These are phyloP conservation scores for Scolopax bukidnonensis DNA, from an alignment of 2,797 vertebrate genomes.

Conservation along the genomic window DNA sequence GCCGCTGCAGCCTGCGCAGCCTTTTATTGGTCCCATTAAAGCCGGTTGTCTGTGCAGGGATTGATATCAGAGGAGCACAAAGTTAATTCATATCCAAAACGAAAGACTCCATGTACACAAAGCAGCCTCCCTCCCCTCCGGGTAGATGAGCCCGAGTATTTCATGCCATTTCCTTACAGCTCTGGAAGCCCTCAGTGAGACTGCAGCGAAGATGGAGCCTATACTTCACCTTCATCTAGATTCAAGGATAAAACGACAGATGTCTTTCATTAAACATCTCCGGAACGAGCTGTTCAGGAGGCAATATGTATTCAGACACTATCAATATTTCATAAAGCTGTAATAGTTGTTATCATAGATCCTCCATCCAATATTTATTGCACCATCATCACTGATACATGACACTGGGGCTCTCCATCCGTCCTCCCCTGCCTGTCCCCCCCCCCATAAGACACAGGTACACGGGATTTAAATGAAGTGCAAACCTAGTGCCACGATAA, in stretches of 20 bases:
- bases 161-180: background rate
- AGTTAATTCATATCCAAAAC: constrained; percentile 13
- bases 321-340: constrained; percentile 74
- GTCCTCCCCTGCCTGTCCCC: background rate
- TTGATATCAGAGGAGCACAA: background rate
- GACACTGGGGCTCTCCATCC: background rate
- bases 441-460: background rate
- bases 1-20: background rate
- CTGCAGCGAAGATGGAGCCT: background rate
- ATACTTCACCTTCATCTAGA: constrained; percentile 19
- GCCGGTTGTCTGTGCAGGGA: background rate
- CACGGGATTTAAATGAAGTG: background rate
- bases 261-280: constrained; percentile 76
- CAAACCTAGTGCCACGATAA: background rate
- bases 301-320: constrained; percentile 68
- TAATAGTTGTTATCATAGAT: constrained; percentile 75
- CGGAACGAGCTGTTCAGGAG: constrained; percentile 66
- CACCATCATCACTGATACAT: constrained; percentile 38
- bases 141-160: background rate
- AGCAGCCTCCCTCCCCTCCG: background rate
- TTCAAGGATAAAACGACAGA: constrained; percentile 65
- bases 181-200: background rate
- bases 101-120: background rate
- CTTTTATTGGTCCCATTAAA: background rate
- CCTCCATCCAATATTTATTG: constrained; percentile 71